Evolutionary conservation across 1,140 invertebrate species (phyloP).

Genomic region (Temnothorax nylanderi): DNA sequence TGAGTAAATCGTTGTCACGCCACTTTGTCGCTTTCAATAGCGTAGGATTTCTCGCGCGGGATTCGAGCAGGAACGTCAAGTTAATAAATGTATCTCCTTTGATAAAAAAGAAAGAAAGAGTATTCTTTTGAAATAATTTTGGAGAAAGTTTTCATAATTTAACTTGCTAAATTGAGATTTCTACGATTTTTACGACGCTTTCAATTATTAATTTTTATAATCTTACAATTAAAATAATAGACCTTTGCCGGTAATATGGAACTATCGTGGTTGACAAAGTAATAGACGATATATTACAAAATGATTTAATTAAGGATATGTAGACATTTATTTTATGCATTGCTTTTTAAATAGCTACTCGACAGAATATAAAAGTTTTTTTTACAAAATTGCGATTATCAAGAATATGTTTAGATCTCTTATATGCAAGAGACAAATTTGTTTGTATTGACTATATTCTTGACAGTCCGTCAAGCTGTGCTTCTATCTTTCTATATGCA

Average conservation of each 20-base stretch:
- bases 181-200: background rate
- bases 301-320: background rate
- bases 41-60: slow-evolving; percentile 7
- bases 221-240: background rate
- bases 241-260: background rate
- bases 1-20: slow-evolving; percentile 86
- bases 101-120: background rate
- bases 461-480: background rate
- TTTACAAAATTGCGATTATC: background rate
- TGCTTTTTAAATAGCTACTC: background rate
- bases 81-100: slow-evolving; percentile 39
- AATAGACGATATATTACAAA: background rate
- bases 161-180: background rate
- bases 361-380: background rate
- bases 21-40: slow-evolving; percentile 48
- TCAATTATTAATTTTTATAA: background rate
- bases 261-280: background rate
- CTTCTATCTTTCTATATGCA: background rate
- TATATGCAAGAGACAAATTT: background rate
- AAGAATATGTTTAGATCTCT: background rate
- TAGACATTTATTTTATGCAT: background rate
- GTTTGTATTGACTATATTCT: background rate
- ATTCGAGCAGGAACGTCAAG: background rate
- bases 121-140: background rate
- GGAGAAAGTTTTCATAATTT: background rate